Percentiles rank a stretch among this genome's conserved stretches.
These are phyloP conservation scores for Calyptommatus sinebrachiatus DNA, from an alignment of 2,113 vertebrate species.

Conservation along the genomic window DNA sequence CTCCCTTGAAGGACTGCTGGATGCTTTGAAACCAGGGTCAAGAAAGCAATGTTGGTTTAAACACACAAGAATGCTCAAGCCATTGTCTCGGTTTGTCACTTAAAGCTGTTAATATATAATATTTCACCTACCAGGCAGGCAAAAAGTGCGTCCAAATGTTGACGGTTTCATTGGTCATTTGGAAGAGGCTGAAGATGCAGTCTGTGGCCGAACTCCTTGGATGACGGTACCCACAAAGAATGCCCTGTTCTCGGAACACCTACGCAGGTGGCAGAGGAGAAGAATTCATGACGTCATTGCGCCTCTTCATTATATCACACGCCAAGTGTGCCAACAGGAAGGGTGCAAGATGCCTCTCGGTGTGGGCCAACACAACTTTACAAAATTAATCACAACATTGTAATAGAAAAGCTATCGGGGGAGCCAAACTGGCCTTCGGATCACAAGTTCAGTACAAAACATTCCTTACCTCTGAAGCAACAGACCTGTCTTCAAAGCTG, in stretches of 20 bases:
- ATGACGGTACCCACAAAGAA: conserved; percentile 89
- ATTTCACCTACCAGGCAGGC: conserved; percentile 80
- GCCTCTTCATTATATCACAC: too few species aligned
- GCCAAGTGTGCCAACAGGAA: background rate
- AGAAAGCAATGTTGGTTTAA: background rate
- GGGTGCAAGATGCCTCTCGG: background rate
- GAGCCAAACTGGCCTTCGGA: background rate
- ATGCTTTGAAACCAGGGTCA: background rate
- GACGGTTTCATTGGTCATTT: conserved; percentile 93
- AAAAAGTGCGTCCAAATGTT: conserved; percentile 96
- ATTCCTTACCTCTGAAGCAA: too few species aligned
- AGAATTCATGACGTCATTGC: too few species aligned
- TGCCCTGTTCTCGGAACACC: conserved; percentile 89
- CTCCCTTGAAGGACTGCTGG: too few species aligned
- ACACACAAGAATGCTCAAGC: background rate
- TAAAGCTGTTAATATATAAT: too few species aligned
- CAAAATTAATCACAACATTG: background rate
- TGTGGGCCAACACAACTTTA: too few species aligned
- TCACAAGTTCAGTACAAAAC: background rate
- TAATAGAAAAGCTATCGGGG: too few species aligned
- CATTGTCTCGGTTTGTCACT: too few species aligned
- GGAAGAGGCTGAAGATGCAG: conserved; percentile 91
- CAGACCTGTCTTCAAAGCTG: too few species aligned
- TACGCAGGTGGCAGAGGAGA: conserved; percentile 32
- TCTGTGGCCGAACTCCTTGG: conserved; percentile 83